phyloP scores from a whole-genome alignment of 2,113 vertebrate genomes.

The Corynorhinus townsendii region DNA sequence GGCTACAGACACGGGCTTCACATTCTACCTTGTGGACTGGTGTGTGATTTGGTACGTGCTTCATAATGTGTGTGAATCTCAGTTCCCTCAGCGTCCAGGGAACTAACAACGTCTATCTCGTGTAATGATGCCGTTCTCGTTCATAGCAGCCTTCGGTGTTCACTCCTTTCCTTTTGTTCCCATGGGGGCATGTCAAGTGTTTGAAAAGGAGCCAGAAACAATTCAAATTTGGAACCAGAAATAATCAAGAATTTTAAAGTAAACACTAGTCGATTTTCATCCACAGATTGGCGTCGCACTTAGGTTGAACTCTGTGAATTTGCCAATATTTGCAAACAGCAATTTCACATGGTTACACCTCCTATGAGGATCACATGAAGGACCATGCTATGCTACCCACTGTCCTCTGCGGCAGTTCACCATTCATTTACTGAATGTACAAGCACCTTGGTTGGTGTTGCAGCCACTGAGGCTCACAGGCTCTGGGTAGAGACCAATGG shows the following conservation, averaged over 20 bases:
- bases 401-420: not conserved
- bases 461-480: not conserved
- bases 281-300: not conserved
- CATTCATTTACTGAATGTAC: not conserved
- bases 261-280: not conserved
- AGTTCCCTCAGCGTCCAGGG: too few species aligned
- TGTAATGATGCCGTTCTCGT: not conserved
- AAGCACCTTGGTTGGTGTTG: too few species aligned
- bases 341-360: not conserved
- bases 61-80: not conserved
- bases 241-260: not conserved
- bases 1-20: not conserved
- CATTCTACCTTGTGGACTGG: not conserved
- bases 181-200: not conserved
- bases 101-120: not conserved
- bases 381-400: accelerated
- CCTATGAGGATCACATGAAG: too few species aligned
- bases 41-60: accelerated
- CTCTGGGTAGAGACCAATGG: not conserved
- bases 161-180: not conserved
- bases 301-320: not conserved
- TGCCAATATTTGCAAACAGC: not conserved
- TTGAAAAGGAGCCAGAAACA: not conserved
- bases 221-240: not conserved
- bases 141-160: not conserved